A percentile compares a stretch with the other conserved stretches of the same genome.
Conservation (phyloP, 2,113 vertebrate species). For the Lophura nycthemera region DNA sequence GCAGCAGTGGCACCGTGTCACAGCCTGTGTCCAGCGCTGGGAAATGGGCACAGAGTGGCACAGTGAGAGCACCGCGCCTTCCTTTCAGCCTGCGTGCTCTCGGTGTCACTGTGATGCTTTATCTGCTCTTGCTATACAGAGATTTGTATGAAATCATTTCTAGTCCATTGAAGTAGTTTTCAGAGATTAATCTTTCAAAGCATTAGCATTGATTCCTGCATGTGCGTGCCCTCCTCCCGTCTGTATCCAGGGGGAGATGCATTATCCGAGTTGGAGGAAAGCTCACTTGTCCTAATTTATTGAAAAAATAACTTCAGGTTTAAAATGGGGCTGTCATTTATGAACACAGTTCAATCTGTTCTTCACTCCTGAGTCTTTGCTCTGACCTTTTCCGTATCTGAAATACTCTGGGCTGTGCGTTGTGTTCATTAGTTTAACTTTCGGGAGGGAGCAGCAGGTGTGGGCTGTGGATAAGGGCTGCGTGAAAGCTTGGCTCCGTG, state of each 20-base stretch:
- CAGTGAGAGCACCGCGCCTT: not conserved
- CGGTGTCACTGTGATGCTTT: not conserved
- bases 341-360: not conserved
- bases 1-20: not conserved
- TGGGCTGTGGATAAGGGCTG: constrained; percentile 32
- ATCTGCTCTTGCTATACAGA: not conserved
- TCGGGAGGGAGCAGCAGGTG: constrained; percentile 50
- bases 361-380: not conserved
- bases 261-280: not conserved
- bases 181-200: constrained; percentile 38
- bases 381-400: constrained; percentile 43
- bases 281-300: constrained; percentile 28
- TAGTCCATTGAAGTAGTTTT: constrained; percentile 18
- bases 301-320: constrained; percentile 53
- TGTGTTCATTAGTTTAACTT: not conserved
- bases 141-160: constrained; percentile 7
- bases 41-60: not conserved
- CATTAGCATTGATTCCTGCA: constrained; percentile 27
- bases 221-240: not conserved
- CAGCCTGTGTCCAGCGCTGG: not conserved
- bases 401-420: not conserved
- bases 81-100: not conserved
- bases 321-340: constrained; percentile 27
- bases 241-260: constrained; percentile 1
- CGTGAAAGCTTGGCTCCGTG: not conserved